These are phyloP conservation scores for Hoplodrina blanda DNA, from an alignment of 2,888 invertebrate species.

Conservation along the genomic window DNA sequence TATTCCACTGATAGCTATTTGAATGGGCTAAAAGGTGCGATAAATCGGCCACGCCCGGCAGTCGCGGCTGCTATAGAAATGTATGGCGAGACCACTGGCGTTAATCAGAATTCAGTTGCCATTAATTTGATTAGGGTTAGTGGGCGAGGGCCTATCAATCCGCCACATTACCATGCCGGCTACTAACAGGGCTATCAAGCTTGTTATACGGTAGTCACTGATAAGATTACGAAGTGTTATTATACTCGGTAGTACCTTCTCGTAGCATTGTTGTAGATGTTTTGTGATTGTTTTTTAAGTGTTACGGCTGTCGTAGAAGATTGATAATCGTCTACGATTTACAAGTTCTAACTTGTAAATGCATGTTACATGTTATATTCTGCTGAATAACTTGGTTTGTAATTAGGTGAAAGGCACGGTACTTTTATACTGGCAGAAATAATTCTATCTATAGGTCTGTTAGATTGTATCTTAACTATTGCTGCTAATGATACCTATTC, in stretches of 20 bases:
- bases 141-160: constrained; percentile 90
- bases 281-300: constrained; percentile 43
- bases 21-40: constrained; percentile 79
- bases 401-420: neutral
- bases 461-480: neutral
- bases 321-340: constrained; percentile 9
- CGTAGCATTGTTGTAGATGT: constrained; percentile 34
- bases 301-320: constrained; percentile 19
- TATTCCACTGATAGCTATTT: constrained; percentile 68
- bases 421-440: neutral
- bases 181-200: constrained; percentile 70
- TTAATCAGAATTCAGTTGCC: constrained; percentile 89
- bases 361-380: no score
- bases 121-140: constrained; percentile 91
- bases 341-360: no score
- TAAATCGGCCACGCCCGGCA: constrained; percentile 84
- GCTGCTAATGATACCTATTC: neutral
- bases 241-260: constrained; percentile 26
- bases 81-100: constrained; percentile 80
- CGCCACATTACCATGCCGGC: constrained; percentile 87
- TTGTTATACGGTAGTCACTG: constrained; percentile 49
- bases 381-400: neutral
- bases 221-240: constrained; percentile 58
- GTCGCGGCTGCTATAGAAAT: constrained; percentile 79
- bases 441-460: neutral